These are phyloP conservation scores for Meliscaeva auricollis DNA, from an alignment of 2,888 invertebrate genomes.

Conservation along the genomic window DNA sequence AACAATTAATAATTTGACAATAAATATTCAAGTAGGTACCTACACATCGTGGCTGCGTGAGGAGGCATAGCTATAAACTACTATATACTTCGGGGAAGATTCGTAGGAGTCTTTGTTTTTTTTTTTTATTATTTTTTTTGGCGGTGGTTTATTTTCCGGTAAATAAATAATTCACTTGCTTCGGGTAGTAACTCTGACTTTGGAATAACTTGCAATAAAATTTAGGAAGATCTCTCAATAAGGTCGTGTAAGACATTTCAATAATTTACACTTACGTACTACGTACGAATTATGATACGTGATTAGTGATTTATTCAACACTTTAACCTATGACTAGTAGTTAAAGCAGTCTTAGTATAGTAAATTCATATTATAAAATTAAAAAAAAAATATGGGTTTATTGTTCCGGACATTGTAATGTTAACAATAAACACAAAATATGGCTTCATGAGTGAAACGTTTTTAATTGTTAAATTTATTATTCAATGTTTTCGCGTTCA, in stretches of 20 bases:
- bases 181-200: slow-evolving; percentile 22
- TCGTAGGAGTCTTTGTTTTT: slow-evolving; percentile 7
- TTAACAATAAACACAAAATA: background rate
- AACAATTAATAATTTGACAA: slow-evolving; percentile 54
- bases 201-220: slow-evolving; percentile 29
- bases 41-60: background rate
- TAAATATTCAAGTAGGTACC: slow-evolving; percentile 55
- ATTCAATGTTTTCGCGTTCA: background rate
- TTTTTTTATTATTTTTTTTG: background rate
- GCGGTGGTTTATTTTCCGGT: slow-evolving; percentile 14
- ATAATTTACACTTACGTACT: background rate
- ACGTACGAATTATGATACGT: background rate
- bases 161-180: slow-evolving; percentile 11
- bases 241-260: slow-evolving; percentile 23
- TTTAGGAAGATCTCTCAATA: slow-evolving; percentile 39
- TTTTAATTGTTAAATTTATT: background rate
- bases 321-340: background rate
- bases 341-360: background rate
- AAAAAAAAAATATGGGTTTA: slow-evolving; percentile 26
- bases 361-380: background rate
- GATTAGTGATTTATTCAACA: background rate
- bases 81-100: slow-evolving; percentile 16
- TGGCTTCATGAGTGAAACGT: background rate
- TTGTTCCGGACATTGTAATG: slow-evolving; percentile 20
- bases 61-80: slow-evolving; percentile 25